Evolutionary conservation across 1,140 invertebrate genomes (phyloP).

Genomic region (Cyclargus thomasi): DNA sequence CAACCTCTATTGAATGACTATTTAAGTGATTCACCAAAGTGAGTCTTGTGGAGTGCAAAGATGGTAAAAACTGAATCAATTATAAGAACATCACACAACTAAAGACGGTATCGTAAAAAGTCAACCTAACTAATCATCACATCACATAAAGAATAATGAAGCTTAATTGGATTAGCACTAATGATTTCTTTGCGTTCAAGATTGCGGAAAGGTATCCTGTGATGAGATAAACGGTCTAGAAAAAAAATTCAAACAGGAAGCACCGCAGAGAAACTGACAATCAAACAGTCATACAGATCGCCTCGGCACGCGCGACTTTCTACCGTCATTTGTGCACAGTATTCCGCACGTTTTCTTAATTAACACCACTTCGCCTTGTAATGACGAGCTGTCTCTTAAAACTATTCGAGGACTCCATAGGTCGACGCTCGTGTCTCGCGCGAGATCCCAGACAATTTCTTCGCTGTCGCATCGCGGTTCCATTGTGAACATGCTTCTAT

Average conservation of each 20-base stretch:
- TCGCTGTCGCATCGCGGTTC: not conserved
- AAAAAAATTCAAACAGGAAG: conserved; percentile 16
- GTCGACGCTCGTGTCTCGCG: not conserved
- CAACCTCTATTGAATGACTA: not conserved
- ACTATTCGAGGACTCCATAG: not conserved
- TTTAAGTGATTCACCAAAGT: no score
- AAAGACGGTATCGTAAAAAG: not conserved
- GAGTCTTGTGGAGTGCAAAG: no score
- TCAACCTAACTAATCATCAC: not conserved
- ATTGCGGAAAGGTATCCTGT: conserved; percentile 2
- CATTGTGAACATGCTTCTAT: not conserved
- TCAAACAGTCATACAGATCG: conserved; percentile 25
- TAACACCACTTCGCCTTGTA: conserved; percentile 32
- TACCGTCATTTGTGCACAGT: conserved; percentile 31
- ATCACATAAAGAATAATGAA: not conserved
- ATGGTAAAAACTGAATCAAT: no score
- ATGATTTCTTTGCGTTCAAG: not conserved
- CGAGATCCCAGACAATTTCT: not conserved
- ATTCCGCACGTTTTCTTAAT: conserved; percentile 40
- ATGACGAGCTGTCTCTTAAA: conserved; percentile 10
- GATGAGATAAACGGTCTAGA: not conserved
- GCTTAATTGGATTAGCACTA: not conserved
- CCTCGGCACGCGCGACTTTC: conserved; percentile 29
- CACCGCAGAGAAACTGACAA: conserved; percentile 25
- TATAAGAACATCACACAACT: no score